Evolutionary conservation across 2,888 invertebrate species (phyloP).

Genomic region (Sceliomorpha sp.): DNA sequence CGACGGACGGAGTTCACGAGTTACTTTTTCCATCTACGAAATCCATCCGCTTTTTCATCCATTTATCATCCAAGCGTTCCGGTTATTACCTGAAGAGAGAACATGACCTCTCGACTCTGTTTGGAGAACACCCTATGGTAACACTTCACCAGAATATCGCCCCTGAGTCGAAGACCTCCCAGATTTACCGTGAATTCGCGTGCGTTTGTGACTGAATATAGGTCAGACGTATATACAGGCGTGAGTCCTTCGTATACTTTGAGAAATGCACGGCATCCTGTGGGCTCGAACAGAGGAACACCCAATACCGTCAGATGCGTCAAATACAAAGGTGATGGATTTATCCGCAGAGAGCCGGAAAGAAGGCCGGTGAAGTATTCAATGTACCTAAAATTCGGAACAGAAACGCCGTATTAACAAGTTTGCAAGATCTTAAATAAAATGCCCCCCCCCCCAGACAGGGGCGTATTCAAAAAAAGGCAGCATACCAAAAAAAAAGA

Average conservation of each 20-base stretch:
- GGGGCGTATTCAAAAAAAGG: too few species aligned
- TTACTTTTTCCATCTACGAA: too few species aligned
- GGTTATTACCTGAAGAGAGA: conserved; percentile 78
- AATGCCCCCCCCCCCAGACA: too few species aligned
- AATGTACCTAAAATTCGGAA: conserved; percentile 86
- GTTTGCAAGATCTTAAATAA: conserved; percentile 5
- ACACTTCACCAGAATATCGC: conserved; percentile 95
- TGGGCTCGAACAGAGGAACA: conserved; percentile 86
- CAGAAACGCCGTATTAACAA: background rate
- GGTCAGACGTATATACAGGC: conserved; percentile 91
- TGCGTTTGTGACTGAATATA: conserved; percentile 81
- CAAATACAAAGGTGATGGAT: conserved; percentile 91
- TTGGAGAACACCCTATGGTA: conserved; percentile 85
- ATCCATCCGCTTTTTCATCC: too few species aligned
- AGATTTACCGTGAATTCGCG: conserved; percentile 87
- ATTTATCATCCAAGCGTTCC: too few species aligned
- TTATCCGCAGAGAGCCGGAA: conserved; percentile 93
- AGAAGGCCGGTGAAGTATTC: conserved; percentile 95
- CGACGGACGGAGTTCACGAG: too few species aligned
- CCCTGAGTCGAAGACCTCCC: conserved; percentile 87
- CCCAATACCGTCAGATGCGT: conserved; percentile 93
- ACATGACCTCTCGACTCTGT: conserved; percentile 78
- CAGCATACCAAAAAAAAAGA: too few species aligned
- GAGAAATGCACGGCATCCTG: conserved; percentile 87
- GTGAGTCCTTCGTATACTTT: conserved; percentile 95